A percentile compares a stretch with the other conserved stretches of the same genome.
Conservation (phyloP, 2,113 vertebrate genomes). For the Edolisoma coerulescens region DNA sequence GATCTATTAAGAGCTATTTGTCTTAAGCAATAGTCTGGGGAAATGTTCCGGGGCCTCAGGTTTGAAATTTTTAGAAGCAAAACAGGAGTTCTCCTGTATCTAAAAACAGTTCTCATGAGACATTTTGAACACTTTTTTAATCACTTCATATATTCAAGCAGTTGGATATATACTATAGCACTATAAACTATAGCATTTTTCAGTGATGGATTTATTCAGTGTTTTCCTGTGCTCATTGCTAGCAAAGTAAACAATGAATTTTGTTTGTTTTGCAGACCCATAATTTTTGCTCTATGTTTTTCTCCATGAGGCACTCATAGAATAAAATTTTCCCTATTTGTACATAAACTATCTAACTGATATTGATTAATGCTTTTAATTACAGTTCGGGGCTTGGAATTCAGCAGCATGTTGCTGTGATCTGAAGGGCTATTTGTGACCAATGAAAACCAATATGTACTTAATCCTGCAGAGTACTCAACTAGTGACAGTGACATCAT, state of each 20-base stretch:
- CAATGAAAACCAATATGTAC: not conserved
- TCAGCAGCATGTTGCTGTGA: not conserved
- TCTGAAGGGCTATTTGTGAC: not conserved
- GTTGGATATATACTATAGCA: not conserved
- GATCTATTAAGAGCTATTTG: not conserved
- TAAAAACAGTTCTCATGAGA: not conserved
- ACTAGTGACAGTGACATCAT: not conserved
- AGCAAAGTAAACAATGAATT: not conserved
- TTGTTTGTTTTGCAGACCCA: not conserved
- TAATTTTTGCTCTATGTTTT: not conserved
- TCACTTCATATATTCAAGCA: not conserved
- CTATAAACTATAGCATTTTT: not conserved
- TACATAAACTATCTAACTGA: not conserved
- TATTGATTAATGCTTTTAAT: not conserved
- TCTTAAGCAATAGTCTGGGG: not conserved
- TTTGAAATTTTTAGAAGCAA: not conserved
- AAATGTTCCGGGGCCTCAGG: not conserved
- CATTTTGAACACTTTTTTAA: not conserved
- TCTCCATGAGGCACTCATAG: not conserved
- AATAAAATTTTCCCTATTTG: not conserved
- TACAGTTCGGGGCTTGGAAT: not conserved
- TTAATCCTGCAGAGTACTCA: not conserved
- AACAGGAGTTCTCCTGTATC: not conserved
- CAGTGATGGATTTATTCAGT: not conserved
- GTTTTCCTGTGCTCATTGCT: not conserved